Base-by-base conservation (phyloP, 2,797 vertebrate species). In the Liasis olivaceus region DNA sequence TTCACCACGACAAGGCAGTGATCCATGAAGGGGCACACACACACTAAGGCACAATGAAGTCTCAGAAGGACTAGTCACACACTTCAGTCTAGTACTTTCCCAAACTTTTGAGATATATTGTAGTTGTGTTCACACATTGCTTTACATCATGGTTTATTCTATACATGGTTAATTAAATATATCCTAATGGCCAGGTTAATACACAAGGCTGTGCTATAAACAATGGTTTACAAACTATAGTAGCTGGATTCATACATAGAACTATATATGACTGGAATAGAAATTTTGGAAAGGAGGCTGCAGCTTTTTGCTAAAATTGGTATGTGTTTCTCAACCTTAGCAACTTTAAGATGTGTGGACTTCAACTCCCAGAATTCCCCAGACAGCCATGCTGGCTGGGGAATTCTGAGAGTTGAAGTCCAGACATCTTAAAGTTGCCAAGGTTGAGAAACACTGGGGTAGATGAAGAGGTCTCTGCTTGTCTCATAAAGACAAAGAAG, bases 401-500 rank as follows among this genome's bases (percentile, higher is more conserved):
- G 36, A 36, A 36, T 36, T 36, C 36, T 36, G 36, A 2, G 36
- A 36, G 36, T 36, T 36, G 36, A 36, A 36, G 36, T 36, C 36
- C 36, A 36, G 36, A 36, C 36, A 36, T 36, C 36, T 36, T 36
- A 36, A 36, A 36, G 36, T 36, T 36, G 36, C 36, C 36, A 36
- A 36, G 36, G 36, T 36, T 36, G 36, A 36, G 36, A 36, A 36
- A 36, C 36, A 2, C 36, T 36, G 36, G 2, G 89, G 22, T 3
- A 87, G 69, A 93, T 4, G 15, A 72, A 92, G 36, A 1, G n/a
- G 31, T 2, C 36, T 85, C 1, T 47, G 59, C 63, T 0, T 28
- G 1, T 31, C 87, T 56, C 5, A 86, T 90, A 95, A 92, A 94
- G 94, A 92, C 9, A 94, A 93, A 91, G 26, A 86, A 58, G 17